Evolutionary conservation across 1,140 invertebrate genomes (phyloP).

Genomic region (Drosophila dunni): DNA sequence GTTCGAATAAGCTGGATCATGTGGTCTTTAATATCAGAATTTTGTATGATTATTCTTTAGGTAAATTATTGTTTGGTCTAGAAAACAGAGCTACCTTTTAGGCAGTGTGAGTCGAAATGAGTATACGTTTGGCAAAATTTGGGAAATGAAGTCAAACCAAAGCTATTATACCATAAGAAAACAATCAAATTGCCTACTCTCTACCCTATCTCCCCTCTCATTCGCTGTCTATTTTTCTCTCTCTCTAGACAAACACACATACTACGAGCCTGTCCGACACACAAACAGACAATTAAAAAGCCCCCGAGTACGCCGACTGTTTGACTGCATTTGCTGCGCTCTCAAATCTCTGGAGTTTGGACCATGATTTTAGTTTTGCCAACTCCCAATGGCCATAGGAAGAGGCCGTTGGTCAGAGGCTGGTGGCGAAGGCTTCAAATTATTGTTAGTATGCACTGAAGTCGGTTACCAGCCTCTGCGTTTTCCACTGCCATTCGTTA

Average conservation of each 20-base stretch:
- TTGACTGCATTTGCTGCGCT: constrained; percentile 64
- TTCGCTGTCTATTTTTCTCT: constrained; percentile 1
- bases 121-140: constrained; percentile 22
- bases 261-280: constrained; percentile 27
- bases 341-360: constrained; percentile 54
- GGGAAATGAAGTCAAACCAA: constrained; percentile 31
- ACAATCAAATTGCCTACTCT: constrained; percentile 50
- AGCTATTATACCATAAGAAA: constrained; percentile 58
- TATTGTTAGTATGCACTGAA: constrained; percentile 70
- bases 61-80: neutral
- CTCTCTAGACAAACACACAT: constrained; percentile 5
- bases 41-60: no score
- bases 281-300: constrained; percentile 76
- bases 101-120: neutral
- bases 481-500: constrained; percentile 25
- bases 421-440: constrained; percentile 44
- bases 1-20: neutral
- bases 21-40: no score
- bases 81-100: neutral
- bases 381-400: constrained; percentile 36
- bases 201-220: neutral
- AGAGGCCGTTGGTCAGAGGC: constrained; percentile 1
- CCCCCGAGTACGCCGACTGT: constrained; percentile 67
- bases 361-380: constrained; percentile 70
- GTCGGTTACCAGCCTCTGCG: constrained; percentile 15